Conservation (phyloP, 1,140 invertebrate genomes). For the Panulirus ornatus region DNA sequence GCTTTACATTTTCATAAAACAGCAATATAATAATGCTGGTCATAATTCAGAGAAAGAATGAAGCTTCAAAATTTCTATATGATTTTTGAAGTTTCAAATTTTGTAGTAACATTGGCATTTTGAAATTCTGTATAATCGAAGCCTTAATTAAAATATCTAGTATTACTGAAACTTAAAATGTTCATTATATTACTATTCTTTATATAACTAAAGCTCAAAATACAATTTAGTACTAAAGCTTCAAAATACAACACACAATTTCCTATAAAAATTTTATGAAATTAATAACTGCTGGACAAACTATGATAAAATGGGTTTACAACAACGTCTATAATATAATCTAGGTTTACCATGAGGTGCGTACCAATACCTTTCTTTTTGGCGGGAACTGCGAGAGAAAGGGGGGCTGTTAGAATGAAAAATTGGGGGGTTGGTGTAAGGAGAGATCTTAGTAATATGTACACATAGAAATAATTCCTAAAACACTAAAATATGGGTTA, state of each 20-base stretch:
- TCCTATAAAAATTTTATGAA: conserved; percentile 68
- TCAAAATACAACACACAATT: conserved; percentile 69
- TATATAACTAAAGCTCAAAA: conserved; percentile 65
- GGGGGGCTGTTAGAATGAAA: conserved; percentile 75
- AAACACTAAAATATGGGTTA: conserved; percentile 58
- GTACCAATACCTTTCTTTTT: conserved; percentile 76
- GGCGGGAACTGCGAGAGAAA: conserved; percentile 75
- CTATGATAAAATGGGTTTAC: conserved; percentile 72
- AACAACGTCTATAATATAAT: conserved; percentile 74
- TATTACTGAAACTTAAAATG: conserved; percentile 10
- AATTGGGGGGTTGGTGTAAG: conserved; percentile 72
- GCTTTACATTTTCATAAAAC: conserved; percentile 24
- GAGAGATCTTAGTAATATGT: conserved; percentile 72
- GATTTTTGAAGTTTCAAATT: conserved; percentile 50
- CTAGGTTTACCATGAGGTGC: conserved; percentile 75
- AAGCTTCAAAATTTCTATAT: conserved; percentile 33
- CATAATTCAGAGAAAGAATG: conserved; percentile 6
- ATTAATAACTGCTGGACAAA: conserved; percentile 65
- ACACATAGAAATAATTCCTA: conserved; percentile 65
- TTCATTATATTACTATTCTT: conserved; percentile 29
- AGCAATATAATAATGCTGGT: conserved; percentile 14
- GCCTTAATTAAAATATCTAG: conserved; percentile 5
- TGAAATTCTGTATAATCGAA: not conserved
- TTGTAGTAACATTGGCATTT: conserved; percentile 27
- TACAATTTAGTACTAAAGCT: conserved; percentile 61